Evolutionary conservation across 2,888 invertebrate genomes (phyloP).

Genomic region (Nomada goodeniana): DNA sequence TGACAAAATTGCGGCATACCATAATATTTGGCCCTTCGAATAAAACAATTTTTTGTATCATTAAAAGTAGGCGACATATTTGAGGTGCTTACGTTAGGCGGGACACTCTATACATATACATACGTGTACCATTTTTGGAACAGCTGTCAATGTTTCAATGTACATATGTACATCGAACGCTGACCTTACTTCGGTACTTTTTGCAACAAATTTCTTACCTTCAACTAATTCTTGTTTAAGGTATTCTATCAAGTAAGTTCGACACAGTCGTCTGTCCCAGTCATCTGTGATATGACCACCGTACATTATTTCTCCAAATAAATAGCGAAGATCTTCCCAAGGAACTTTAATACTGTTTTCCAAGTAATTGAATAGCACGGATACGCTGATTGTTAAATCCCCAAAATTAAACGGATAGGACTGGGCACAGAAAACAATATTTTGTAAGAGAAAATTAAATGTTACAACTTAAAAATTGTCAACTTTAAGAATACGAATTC

Average conservation of each 20-base stretch:
- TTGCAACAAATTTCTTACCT: slow-evolving; percentile 77
- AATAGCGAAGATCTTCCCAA: slow-evolving; percentile 97
- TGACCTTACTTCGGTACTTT: not conserved
- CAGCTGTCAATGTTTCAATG: no score
- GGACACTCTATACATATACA: no score
- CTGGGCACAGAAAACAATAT: slow-evolving; percentile 54
- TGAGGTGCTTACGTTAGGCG: no score
- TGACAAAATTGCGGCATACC: no score
- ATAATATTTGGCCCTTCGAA: no score
- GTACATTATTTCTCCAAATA: slow-evolving; percentile 99
- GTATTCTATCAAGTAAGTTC: slow-evolving; percentile 94
- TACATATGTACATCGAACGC: no score
- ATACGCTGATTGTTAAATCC: slow-evolving; percentile 96
- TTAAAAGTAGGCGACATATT: no score
- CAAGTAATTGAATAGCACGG: slow-evolving; percentile 95
- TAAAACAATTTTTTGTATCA: no score
- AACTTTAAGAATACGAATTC: not conserved
- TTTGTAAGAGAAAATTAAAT: not conserved
- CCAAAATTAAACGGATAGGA: slow-evolving; percentile 92
- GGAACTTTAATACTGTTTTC: slow-evolving; percentile 95
- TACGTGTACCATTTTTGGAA: no score
- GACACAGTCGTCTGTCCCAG: slow-evolving; percentile 96
- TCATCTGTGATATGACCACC: slow-evolving; percentile 99
- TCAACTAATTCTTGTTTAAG: slow-evolving; percentile 95
- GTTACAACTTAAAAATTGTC: not conserved